Base-by-base conservation (phyloP, 2,113 vertebrate genomes). In the Salvelinus fontinalis region DNA sequence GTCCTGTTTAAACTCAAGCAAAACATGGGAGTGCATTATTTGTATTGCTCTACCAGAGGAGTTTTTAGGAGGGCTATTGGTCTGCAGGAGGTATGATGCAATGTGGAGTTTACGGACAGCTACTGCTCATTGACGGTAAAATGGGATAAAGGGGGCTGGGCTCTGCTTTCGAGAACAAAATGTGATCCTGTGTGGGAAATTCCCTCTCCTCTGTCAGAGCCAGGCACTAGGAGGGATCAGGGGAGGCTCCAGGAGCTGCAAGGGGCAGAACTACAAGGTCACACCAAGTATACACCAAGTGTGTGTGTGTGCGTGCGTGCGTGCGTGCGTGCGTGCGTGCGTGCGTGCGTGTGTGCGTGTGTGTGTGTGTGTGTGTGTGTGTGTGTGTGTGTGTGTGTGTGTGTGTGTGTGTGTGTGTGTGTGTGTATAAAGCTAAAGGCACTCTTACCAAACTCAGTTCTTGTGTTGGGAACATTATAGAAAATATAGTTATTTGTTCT, bases 81-180 rank as follows among this genome's bases (percentile, higher is more conserved):
- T 78, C 77, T 84, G 72, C 26, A 79, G 69, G 84, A 75, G 72
- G 54, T 67, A 59, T 94, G 92, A 92, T 89, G 92, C 90, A 94
- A 93, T 29, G 0, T 70, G 79, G 76, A 83, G 54, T 88, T 94
- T 22, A 93, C 90, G 71, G 91, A 91, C 88, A 91, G 85, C 82
- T 88, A 83, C 90, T 82, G 86, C 89, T 86, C 90, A 87, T 78
- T 94, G 92, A 90, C 93, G 89, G 93, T 94, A 94, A 94, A 88
- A 84, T 44, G 39, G 9, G 39, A 44, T 44, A 11, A 44, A 44
- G 39, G 39, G 39, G 39, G 39, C 39, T 44, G 39, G 39, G 39
- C 39, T 44, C 39, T 44, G 39, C 39, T 44, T 44, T 44, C 39
- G 39, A 44, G 39, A 44, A 39, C 39, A 39, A 2, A 44, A 44